phyloP scores from a whole-genome alignment of 2,113 vertebrate species.

The Melozone crissalis region DNA sequence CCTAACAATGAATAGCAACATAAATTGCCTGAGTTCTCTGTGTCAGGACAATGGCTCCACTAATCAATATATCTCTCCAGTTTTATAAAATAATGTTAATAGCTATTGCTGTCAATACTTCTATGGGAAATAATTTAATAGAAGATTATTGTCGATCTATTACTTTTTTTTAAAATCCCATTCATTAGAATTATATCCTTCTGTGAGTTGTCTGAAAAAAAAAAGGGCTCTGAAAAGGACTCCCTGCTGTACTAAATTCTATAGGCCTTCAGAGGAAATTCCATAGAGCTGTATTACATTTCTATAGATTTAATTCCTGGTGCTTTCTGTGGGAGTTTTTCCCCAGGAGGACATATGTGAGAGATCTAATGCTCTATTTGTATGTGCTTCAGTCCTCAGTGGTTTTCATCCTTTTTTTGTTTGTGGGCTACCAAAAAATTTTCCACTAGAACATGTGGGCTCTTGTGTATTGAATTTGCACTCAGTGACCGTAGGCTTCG shows the following conservation, averaged over 20 bases:
- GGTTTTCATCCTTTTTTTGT: slow-evolving; percentile 12
- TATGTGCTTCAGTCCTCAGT: not conserved
- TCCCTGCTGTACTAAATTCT: slow-evolving; percentile 50
- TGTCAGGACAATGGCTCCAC: not conserved
- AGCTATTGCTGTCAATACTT: slow-evolving; percentile 9
- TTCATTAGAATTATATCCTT: slow-evolving; percentile 36
- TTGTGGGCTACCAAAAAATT: not conserved
- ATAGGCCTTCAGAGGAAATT: slow-evolving; percentile 32
- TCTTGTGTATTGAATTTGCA: not conserved
- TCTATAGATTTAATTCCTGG: slow-evolving; percentile 46
- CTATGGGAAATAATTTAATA: slow-evolving; percentile 34
- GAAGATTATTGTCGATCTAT: slow-evolving; percentile 17
- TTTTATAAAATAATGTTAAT: slow-evolving; percentile 19
- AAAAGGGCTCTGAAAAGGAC: slow-evolving; percentile 1
- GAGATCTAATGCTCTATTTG: slow-evolving; percentile 34
- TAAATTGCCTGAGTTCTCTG: not conserved
- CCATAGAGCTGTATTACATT: slow-evolving; percentile 10
- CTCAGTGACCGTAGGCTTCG: not conserved
- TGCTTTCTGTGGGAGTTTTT: slow-evolving; percentile 25
- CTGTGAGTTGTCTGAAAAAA: not conserved
- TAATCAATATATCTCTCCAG: slow-evolving; percentile 1
- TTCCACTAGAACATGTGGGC: not conserved
- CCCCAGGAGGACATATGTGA: not conserved
- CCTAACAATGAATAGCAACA: not conserved
- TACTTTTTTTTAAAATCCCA: not conserved